Percentiles rank a stretch among this genome's conserved stretches.
These are phyloP conservation scores for Chelmon rostratus DNA, from an alignment of 2,797 vertebrate species.

Conservation along the genomic window DNA sequence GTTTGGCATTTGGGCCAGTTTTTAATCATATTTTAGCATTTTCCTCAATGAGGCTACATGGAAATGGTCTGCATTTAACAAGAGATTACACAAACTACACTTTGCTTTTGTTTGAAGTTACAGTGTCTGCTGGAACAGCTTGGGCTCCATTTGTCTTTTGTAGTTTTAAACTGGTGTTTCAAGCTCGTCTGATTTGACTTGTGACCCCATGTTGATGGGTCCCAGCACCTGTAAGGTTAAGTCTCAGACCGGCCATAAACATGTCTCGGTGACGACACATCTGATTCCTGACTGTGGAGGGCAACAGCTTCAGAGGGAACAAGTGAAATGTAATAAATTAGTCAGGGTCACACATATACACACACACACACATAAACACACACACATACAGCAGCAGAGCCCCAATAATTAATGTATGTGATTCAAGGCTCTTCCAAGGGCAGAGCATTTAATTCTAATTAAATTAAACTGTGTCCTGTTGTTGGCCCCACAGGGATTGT, in stretches of 20 bases:
- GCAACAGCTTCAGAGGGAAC: conserved; percentile 22
- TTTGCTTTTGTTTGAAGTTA: background rate
- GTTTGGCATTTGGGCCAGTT: background rate
- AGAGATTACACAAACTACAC: background rate
- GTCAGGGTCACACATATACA: conserved; percentile 20
- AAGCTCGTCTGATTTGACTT: background rate
- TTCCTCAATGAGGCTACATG: background rate
- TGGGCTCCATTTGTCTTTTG: conserved; percentile 23
- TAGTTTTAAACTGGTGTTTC: conserved; percentile 12
- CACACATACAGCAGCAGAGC: conserved; percentile 40
- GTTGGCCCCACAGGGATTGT: conserved; percentile 38
- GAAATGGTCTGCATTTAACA: background rate
- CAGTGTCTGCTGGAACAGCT: conserved; percentile 25
- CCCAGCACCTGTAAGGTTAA: conserved; percentile 41
- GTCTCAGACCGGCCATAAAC: conserved; percentile 50
- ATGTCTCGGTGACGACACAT: conserved; percentile 43
- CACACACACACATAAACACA: conserved; percentile 7
- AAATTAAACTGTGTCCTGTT: conserved; percentile 57
- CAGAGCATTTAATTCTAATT: conserved; percentile 64
- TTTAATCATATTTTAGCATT: background rate
- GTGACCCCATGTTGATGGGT: conserved; percentile 2
- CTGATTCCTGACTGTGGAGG: conserved; percentile 12
- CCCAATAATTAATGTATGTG: conserved; percentile 62
- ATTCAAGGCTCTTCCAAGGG: conserved; percentile 60
- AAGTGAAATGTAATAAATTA: conserved; percentile 50